Conservation (phyloP, 2,113 vertebrate genomes). For the Lanius collurio region DNA sequence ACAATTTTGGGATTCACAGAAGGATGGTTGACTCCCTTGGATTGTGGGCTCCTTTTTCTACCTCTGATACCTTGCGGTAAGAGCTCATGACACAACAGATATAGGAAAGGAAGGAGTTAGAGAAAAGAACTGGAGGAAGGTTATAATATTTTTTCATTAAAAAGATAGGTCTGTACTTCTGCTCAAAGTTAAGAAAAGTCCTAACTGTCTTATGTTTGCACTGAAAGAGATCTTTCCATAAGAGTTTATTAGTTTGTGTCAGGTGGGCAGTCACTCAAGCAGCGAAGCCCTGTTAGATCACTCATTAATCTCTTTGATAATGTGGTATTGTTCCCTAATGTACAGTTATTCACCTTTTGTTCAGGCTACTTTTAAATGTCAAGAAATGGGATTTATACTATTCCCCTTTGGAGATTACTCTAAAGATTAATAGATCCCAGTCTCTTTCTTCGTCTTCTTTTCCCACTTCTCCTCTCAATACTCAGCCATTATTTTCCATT, state of each 20-base stretch:
- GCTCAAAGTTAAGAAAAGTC: not conserved
- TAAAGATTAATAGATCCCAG: conserved; percentile 14
- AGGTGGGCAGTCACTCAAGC: not conserved
- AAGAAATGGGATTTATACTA: not conserved
- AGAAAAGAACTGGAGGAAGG: not conserved
- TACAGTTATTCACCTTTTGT: conserved; percentile 31
- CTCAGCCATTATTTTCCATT: conserved; percentile 4
- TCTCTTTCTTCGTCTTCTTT: not conserved
- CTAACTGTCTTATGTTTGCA: not conserved
- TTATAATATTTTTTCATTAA: not conserved
- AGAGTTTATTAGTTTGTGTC: not conserved
- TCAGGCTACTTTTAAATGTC: conserved; percentile 48
- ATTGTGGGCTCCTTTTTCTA: not conserved
- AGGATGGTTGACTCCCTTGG: not conserved
- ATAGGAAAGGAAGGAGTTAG: not conserved
- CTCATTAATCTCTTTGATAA: conserved; percentile 11
- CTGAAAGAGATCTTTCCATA: not conserved
- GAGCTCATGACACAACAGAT: not conserved
- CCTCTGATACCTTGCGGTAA: rapidly evolving
- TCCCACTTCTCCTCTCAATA: not conserved
- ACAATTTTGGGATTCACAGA: not conserved
- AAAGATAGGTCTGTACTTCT: not conserved
- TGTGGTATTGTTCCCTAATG: conserved; percentile 4
- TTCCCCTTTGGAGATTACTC: conserved; percentile 11
- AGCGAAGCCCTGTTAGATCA: not conserved